phyloP scores from a whole-genome alignment of 2,113 vertebrate species.

The Hippotragus niger region DNA sequence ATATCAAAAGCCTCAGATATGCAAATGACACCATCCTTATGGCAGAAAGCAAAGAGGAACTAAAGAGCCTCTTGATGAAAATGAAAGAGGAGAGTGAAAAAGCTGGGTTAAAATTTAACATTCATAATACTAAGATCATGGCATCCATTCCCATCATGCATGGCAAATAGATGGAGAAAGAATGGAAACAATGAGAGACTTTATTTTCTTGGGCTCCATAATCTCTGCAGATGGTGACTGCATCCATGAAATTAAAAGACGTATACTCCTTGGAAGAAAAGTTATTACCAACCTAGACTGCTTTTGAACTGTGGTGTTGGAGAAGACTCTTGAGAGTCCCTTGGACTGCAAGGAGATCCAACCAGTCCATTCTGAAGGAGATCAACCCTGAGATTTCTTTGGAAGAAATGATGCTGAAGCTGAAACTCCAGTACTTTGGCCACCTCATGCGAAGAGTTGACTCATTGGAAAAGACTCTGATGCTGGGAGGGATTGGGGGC shows the following conservation, averaged over 20 bases:
- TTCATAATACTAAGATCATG: neutral
- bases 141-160: neutral
- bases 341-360: too few species aligned
- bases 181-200: neutral
- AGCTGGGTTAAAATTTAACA: neutral
- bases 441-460: too few species aligned
- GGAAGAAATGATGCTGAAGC: too few species aligned
- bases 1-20: neutral
- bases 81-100: neutral
- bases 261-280: neutral
- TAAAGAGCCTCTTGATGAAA: neutral
- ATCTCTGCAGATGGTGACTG: neutral
- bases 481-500: too few species aligned
- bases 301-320: too few species aligned
- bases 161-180: neutral
- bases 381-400: too few species aligned
- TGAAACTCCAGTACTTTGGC: too few species aligned
- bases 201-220: neutral
- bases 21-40: neutral
- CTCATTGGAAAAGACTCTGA: too few species aligned
- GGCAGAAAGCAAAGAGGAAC: neutral
- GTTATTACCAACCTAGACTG: neutral
- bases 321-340: too few species aligned
- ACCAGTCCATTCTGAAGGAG: too few species aligned
- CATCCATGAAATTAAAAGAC: neutral